Evolutionary conservation across 2,113 vertebrate genomes (phyloP).

Genomic region (Australoheros scitulus): DNA sequence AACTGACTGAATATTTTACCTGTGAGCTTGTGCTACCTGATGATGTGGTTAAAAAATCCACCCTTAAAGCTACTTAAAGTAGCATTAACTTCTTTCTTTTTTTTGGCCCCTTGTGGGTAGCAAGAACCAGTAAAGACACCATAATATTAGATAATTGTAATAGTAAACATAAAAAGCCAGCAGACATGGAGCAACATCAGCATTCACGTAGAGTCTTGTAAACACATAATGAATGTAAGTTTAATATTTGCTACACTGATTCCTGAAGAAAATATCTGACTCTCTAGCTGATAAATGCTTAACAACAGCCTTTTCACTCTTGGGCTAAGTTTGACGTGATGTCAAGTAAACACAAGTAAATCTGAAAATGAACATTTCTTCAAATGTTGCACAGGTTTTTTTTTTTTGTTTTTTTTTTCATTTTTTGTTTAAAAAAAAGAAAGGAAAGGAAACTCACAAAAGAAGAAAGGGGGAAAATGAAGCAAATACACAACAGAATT

Average conservation of each 20-base stretch:
- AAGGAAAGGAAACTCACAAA: background rate
- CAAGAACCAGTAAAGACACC: background rate
- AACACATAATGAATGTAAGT: background rate
- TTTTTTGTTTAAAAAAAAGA: background rate
- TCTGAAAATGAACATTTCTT: background rate
- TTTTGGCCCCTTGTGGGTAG: background rate
- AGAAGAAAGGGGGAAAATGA: background rate
- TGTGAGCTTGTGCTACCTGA: background rate
- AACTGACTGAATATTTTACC: background rate
- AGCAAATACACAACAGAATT: background rate
- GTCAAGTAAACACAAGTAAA: background rate
- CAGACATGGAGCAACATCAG: background rate
- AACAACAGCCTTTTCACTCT: background rate
- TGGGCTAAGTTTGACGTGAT: background rate
- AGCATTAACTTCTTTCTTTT: background rate
- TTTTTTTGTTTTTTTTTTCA: too few species aligned
- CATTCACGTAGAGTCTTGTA: background rate
- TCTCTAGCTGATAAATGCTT: background rate
- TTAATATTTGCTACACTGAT: background rate
- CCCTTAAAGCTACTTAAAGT: background rate
- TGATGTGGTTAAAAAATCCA: too few species aligned
- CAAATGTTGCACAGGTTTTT: background rate
- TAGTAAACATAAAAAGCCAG: background rate
- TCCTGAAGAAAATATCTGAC: background rate
- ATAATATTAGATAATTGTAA: background rate